Base-by-base conservation (phyloP, 2,797 vertebrate species). In the Rhabdophis nuchalis region DNA sequence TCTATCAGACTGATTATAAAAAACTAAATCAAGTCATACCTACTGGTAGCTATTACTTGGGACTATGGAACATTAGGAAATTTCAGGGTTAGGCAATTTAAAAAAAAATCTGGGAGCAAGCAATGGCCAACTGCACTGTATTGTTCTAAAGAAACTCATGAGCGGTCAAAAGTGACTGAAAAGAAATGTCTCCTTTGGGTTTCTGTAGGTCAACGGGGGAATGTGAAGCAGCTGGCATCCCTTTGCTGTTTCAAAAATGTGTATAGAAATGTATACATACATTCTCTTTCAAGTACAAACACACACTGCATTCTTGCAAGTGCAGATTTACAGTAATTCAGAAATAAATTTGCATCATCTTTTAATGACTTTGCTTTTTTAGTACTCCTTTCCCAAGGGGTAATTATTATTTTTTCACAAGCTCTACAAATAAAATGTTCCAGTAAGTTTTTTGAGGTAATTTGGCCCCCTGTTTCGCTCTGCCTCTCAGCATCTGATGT, bases 401-500 rank as follows among this genome's bases (percentile, higher is more conserved):
- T 0, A 4, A 13, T 54, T 14, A 13, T n/a, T n/a, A 13, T 27
- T 61, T 12, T 4, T 64, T 13, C 20, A 86, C 89, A 89, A 94
- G 90, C 86, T 82, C 1, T 4, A 52, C 89, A 87, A 93, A 0
- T 12, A 90, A 90, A 92, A 87, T 53, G 56, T 46, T 60, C 87
- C 72, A 9, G 88, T 29, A 50, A 85, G 0, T 0, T 88, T 90
- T 90, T 92, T 0, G 0, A 93, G 89, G 90, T 92, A 90, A 93
- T 89, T 88, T 72, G 54, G 25, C 82, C 52, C 68, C 87, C 64
- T 90, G n/a, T 6, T 25, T 46, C 72, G 46, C 36, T 82, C 20
- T 82, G 72, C 54, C 82, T 90, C 46, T 68, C 92, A 92, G 77
- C 90, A 92, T 89, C 54, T 64, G 57, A 46, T 41, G 53, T 53